A percentile compares a stretch with the other conserved stretches of the same genome.
Conservation (phyloP, 2,113 vertebrate genomes). For the Lichenostomus cassidix region DNA sequence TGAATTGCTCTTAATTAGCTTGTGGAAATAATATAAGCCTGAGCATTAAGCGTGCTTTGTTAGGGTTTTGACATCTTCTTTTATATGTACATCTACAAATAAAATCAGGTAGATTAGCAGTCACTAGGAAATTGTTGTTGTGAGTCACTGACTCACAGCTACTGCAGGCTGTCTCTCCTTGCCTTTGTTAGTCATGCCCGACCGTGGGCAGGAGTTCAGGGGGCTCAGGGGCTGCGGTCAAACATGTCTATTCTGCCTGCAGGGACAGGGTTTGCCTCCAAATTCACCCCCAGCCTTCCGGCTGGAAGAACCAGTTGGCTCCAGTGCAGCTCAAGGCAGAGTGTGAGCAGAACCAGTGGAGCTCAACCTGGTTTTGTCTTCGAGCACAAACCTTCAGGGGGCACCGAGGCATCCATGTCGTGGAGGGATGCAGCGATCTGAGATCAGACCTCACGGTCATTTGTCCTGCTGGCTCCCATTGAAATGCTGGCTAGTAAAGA, state of each 20-base stretch:
- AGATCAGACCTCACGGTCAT: background rate
- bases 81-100: conserved; percentile 49
- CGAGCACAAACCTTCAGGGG: background rate
- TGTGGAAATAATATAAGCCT: conserved; percentile 43
- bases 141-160: conserved; percentile 34
- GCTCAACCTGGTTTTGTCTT: background rate
- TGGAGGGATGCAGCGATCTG: accelerated
- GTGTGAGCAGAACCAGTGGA: background rate
- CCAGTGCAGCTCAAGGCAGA: accelerated
- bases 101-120: conserved; percentile 65
- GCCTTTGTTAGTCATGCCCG: background rate
- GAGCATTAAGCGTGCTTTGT: conserved; percentile 44
- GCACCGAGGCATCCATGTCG: accelerated
- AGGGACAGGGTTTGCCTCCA: background rate
- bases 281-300: background rate
- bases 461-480: background rate
- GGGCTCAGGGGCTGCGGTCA: background rate
- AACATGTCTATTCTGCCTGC: accelerated
- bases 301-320: background rate
- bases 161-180: background rate
- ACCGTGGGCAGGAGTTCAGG: background rate
- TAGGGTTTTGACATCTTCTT: conserved; percentile 60
- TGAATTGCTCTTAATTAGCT: conserved; percentile 58
- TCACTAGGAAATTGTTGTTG: conserved; percentile 47
- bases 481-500: background rate